phyloP scores from a whole-genome alignment of 1,140 invertebrate genomes.

The Ostrea denselamellosa region DNA sequence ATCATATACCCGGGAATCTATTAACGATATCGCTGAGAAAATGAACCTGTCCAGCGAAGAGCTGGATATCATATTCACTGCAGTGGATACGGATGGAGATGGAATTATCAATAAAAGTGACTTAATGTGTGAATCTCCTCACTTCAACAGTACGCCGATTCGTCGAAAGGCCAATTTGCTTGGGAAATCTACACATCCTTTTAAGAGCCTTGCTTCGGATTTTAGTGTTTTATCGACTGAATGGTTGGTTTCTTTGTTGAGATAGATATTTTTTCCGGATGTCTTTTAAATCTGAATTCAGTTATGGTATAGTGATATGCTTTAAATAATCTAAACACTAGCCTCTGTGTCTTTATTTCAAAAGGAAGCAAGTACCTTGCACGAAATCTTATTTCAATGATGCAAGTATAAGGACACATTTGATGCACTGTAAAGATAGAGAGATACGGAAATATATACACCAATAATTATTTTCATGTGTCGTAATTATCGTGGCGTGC shows the following conservation, averaged over 20 bases:
- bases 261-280: neutral
- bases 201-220: slow-evolving; percentile 12
- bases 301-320: no score
- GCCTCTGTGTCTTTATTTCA: no score
- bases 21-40: slow-evolving; percentile 55
- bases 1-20: slow-evolving; percentile 56
- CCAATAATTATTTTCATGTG: no score
- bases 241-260: slow-evolving; percentile 33
- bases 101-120: slow-evolving; percentile 58
- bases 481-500: no score
- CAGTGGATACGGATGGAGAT: slow-evolving; percentile 63
- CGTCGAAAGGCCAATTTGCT: neutral
- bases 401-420: no score
- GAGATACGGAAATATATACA: no score
- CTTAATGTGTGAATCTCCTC: slow-evolving; percentile 42
- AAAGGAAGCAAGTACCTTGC: no score
- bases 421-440: no score
- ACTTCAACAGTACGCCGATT: slow-evolving; percentile 31
- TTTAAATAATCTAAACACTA: no score
- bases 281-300: no score
- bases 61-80: slow-evolving; percentile 63
- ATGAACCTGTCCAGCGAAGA: slow-evolving; percentile 59
- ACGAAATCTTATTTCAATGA: no score
- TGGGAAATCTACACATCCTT: neutral
- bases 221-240: slow-evolving; percentile 40